Base-by-base conservation (phyloP, 2,113 vertebrate species). In the Gymnobelideus leadbeateri region DNA sequence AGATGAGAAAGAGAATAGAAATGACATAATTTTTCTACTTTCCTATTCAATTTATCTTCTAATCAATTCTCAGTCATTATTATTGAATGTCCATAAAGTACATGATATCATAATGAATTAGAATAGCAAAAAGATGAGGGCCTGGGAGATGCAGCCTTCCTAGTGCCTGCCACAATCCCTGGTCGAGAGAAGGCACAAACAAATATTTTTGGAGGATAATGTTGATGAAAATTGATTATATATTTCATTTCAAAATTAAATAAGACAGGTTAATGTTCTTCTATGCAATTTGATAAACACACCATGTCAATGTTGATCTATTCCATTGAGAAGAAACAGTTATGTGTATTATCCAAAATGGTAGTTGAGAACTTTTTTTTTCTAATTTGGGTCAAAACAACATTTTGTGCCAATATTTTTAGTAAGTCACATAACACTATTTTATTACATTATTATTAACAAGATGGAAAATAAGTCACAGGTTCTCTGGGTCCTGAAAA, bases 281-380 rank as follows among this genome's bases (percentile, higher is more conserved):
- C 94, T 51, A 47, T 94, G 91, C 28, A 53, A 94, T 50, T 84
- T 21, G 37, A 43, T 84, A n/a, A 28, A n/a, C 91, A 89, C 2
- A 14, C 12, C 23, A 89, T 90, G 84, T 90, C 94, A 53, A 51
- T n/a, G 84, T 61, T 96, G 93, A 94, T 93, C 57, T 19, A 55
- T 2, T 51, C 93, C 96, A 96, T 95, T 96, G 95, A 97, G 93
- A 89, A 96, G 77, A 46, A 89, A n/a, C 54, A 43, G 5, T 47
- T 19, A 84, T 49, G 61, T 93, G 47, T 91, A 57, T 55, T 49
- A 96, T 55, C 53, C 77, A 95, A 92, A 92, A 94, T 92, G 95
- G 95, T 96, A 95, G 94, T 57, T n/a, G 68, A 92, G 95, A 91
- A 92, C 92, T 37, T 94, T 37, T 94, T 97, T 95, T 93, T 96